Base-by-base conservation (phyloP, 2,113 vertebrate species). In the Chascanopsetta lugubris region DNA sequence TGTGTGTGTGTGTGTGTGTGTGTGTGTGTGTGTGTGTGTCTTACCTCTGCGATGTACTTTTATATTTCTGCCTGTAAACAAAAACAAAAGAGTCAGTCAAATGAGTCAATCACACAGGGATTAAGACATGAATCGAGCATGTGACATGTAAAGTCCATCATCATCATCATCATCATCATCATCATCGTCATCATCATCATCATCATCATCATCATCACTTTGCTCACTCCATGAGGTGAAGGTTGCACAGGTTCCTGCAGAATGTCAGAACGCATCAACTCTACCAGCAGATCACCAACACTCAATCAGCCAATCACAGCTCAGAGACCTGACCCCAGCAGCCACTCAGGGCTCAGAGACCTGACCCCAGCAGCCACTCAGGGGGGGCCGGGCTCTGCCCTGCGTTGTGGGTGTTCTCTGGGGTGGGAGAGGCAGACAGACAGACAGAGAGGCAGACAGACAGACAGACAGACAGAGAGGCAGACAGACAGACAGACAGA, bases 51-150 rank as follows among this genome's bases (percentile, higher is more conserved):
- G 90, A 93, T 42, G 92, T 89, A 79, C 74, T 89, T 87, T 93
- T 93, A 36, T 92, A 93, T 81, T 92, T 93, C 88, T 93, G 92
- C 92, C 92, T 93, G 92, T 71, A 85, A 90, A 77, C 75, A 67
- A 82, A 86, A 45, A 85, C 45, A 53, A 34, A 66, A 30, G 2
- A 59, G 54, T 76, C 32, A 75, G 1, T 61, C 2, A 48, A 32
- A 29, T 27, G 3, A 2, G n/a, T 22, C 20, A 49, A 57, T 56
- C 12, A 17, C 30, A 24, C 13, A 42, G 38, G 4, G 38, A n/a
- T n/a, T n/a, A n/a, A n/a, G n/a, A n/a, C n/a, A n/a, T n/a, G n/a
- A n/a, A n/a, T n/a, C n/a, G n/a, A n/a, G n/a, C n/a, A n/a, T n/a
- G n/a, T n/a, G n/a, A n/a, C n/a, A n/a, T n/a, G n/a, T n/a, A n/a